Percentiles rank a stretch among this genome's conserved stretches.
phyloP scores from a whole-genome alignment of 1,140 invertebrate genomes.

The Meloidogyne exigua region DNA sequence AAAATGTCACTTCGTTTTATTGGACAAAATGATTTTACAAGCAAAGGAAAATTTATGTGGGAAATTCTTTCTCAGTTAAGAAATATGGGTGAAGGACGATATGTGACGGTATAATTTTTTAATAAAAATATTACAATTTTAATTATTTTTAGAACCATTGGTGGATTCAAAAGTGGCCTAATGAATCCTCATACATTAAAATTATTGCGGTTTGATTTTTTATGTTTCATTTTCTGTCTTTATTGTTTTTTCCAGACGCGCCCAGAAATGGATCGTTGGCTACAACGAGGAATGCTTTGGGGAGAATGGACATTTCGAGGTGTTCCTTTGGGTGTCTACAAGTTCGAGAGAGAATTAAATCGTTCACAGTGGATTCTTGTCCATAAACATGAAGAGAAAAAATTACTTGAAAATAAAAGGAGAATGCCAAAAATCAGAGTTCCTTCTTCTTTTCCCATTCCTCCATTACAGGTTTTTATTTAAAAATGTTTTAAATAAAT shows the following conservation, averaged over 20 bases:
- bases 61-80: conserved; percentile 60
- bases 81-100: conserved; percentile 40
- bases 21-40: conserved; percentile 53
- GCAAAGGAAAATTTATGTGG: conserved; percentile 60
- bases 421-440: conserved; percentile 44
- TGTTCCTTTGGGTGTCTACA: conserved; percentile 55
- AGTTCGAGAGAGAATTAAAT: conserved; percentile 58
- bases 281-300: conserved; percentile 52
- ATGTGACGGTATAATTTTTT: conserved; percentile 26
- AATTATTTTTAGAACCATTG: conserved; percentile 57
- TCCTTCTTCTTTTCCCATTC: conserved; percentile 56
- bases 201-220: conserved; percentile 50
- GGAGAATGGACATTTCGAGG: conserved; percentile 61
- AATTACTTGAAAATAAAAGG: conserved; percentile 38
- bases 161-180: conserved; percentile 59
- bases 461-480: conserved; percentile 55
- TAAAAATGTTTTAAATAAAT: conserved; percentile 22
- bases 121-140: conserved; percentile 8
- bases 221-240: not conserved
- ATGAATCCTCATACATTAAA: conserved; percentile 57
- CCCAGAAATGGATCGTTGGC: conserved; percentile 61
- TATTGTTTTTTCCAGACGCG: conserved; percentile 48
- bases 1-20: conserved; percentile 65
- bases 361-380: conserved; percentile 59
- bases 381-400: conserved; percentile 60